Conservation (phyloP, 1,140 invertebrate species). For the Drosophila sucinea region DNA sequence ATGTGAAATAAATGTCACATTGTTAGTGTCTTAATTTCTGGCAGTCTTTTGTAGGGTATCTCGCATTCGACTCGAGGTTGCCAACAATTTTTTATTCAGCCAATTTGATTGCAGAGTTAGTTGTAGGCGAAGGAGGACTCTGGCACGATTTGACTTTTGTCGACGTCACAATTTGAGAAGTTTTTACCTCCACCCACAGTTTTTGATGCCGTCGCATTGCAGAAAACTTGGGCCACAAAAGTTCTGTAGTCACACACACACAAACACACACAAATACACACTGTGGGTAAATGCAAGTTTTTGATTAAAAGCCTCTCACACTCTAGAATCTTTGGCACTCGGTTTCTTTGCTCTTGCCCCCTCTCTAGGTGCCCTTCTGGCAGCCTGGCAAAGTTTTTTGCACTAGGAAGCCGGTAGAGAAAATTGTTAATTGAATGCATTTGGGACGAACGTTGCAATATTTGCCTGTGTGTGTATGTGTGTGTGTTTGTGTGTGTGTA, state of each 20-base stretch:
- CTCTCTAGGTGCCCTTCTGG: slow-evolving; percentile 25
- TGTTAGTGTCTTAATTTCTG: no score
- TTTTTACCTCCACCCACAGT: slow-evolving; percentile 40
- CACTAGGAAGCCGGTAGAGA: slow-evolving; percentile 32
- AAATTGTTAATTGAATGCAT: slow-evolving; percentile 80
- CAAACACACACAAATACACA: not conserved
- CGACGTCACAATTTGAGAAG: slow-evolving; percentile 74
- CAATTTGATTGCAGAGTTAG: slow-evolving; percentile 22
- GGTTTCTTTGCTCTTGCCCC: not conserved
- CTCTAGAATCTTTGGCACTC: not conserved
- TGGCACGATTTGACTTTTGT: slow-evolving; percentile 75
- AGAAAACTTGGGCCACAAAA: slow-evolving; percentile 64
- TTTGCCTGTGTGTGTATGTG: slow-evolving; percentile 51
- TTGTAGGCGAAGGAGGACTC: slow-evolving; percentile 15
- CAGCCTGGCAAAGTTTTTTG: slow-evolving; percentile 52
- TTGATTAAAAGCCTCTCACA: slow-evolving; percentile 69
- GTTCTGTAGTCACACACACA: slow-evolving; percentile 51
- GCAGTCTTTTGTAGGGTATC: not conserved
- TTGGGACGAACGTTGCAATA: slow-evolving; percentile 45
- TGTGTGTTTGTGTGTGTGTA: slow-evolving; percentile 41
- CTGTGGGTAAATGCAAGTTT: slow-evolving; percentile 66
- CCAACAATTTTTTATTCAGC: not conserved
- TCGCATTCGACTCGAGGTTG: not conserved
- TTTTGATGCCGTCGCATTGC: slow-evolving; percentile 34
- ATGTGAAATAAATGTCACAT: no score